These are phyloP conservation scores for Podiceps cristatus DNA, from an alignment of 2,113 vertebrate genomes.

Conservation along the genomic window DNA sequence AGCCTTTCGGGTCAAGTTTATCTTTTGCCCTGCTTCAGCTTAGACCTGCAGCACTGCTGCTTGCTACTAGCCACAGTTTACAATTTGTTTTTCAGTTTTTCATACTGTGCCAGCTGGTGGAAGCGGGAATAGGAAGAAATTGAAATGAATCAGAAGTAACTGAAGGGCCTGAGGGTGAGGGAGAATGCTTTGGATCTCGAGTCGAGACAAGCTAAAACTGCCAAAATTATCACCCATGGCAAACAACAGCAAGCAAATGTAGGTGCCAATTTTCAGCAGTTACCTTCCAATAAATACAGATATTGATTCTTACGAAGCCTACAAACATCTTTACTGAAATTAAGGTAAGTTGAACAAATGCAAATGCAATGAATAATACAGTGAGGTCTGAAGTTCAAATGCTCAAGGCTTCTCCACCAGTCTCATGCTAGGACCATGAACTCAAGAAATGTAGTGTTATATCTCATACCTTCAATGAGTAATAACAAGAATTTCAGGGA, in stretches of 20 bases:
- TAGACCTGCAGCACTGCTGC: not conserved
- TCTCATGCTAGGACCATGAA: not conserved
- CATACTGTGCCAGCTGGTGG: not conserved
- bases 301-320: not conserved
- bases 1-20: not conserved
- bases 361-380: not conserved
- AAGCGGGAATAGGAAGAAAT: not conserved
- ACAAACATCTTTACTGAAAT: not conserved
- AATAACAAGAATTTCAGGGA: not conserved
- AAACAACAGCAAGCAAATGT: not conserved
- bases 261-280: not conserved
- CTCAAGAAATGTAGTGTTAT: not conserved
- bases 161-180: not conserved
- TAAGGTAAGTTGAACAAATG: not conserved
- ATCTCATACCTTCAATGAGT: not conserved
- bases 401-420: not conserved
- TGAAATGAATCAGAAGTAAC: not conserved
- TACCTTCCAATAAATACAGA: not conserved
- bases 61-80: not conserved
- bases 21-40: not conserved
- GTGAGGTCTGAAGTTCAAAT: not conserved
- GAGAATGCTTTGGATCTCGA: not conserved
- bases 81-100: not conserved
- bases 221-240: not conserved
- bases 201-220: not conserved